Base-by-base conservation (phyloP, 2,797 vertebrate genomes). In the Coluber constrictor region DNA sequence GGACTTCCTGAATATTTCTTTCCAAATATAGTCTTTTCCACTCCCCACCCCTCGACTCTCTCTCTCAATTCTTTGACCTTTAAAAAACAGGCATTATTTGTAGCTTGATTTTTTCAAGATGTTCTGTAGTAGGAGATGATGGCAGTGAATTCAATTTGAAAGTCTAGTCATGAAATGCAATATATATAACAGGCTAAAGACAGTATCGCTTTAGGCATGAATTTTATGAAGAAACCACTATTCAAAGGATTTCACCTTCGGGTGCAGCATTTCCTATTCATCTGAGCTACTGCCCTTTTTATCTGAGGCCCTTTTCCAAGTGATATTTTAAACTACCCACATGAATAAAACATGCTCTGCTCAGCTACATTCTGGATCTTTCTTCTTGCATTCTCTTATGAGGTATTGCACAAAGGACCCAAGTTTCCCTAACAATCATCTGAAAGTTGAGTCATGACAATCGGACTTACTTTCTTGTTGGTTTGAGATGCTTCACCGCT, bases 1-100 rank as follows among this genome's bases (percentile, higher is more conserved):
- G 61, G 90, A 93, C 87, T 96, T 96, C 95, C 94, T 96, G 94
- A 96, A 94, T 93, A 94, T 96, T 96, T 95, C 88, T 95, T 96
- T 96, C 93, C 94, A 93, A 96, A 94, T 94, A 94, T 70, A 91
- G 95, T 94, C 92, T 90, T 92, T 90, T 47, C 54, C 51, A 54
- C 47, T 61, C 2, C 1, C 1, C 2, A 5, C 59, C 37, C 37
- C 13, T 0, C 37, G 37, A 51, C 57, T 3, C 0, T 0, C 56
- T 29, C 93, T 95, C 95, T 92, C 94, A 93, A 94, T 94, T 95
- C 90, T 92, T 94, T 96, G 94, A 95, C 94, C 93, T 96, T 96
- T 95, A 97, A 92, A 96, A 94, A 93, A 93, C 94, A 95, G 88
- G 94, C 91, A 93, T 61, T 95, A 95, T 95, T 96, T 96, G 93